Base-by-base conservation (phyloP, 2,888 invertebrate genomes). In the Cerceris rybyensis region DNA sequence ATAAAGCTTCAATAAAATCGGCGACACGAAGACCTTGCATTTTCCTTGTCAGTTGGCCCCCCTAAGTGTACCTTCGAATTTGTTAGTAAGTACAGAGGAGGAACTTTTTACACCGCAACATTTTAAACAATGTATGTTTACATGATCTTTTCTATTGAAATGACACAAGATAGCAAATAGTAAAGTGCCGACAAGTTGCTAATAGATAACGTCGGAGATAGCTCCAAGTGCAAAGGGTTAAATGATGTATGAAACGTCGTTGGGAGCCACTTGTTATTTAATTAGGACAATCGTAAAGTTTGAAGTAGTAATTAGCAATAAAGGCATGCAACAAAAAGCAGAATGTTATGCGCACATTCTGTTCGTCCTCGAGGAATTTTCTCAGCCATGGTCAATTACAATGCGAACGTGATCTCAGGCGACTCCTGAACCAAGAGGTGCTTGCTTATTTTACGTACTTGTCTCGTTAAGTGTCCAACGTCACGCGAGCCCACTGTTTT, bases 401-500 rank as follows among this genome's bases (percentile, higher is more conserved):
- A 52, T 65, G 69, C 50, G 28, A 58, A 54, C 17, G 57, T 54
- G 66, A 57, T 58, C 61, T 41, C 11, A 43, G 50, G 66, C 63
- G 41, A 52, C 14, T 58, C 63, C 58, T 58, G 65, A 43, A 59
- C 52, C 46, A 60, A 42, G 55, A 60, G 16, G 64, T 43, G 39
- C 67, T 66, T 57, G 54, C 66, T 74, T 77, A 65, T 71, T 70
- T 73, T 67, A 73, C 70, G 81, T 63, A 71, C 68, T 73, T 66
- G 42, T 71, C 66, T 77, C 70, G 74, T 71, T 78, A 70, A 81
- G 69, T 46, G 46, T 49, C 17, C 64, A 46, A 67, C 73, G 70
- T 77, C 81, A 81, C 78, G 81, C 75, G 73, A 75, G 67, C 55
- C 66, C 59, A 52, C 65, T 82, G 75, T 79, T 82, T 79, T 71